phyloP scores from a whole-genome alignment of 1,140 invertebrate genomes.

The Bombus sibiricus region DNA sequence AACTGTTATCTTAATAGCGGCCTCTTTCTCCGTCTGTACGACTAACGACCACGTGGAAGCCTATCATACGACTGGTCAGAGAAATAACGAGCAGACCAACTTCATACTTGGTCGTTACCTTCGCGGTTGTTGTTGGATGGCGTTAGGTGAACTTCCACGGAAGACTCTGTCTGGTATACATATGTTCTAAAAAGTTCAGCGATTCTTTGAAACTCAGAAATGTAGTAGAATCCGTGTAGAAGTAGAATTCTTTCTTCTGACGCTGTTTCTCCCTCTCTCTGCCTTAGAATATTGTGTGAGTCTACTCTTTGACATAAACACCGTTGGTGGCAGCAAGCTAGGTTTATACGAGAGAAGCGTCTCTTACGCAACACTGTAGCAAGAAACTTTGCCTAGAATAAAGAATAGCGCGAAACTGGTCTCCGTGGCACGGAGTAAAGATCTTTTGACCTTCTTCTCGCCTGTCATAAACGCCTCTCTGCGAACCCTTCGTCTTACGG shows the following conservation, averaged over 20 bases:
- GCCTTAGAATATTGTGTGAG: background rate
- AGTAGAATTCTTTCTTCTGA: background rate
- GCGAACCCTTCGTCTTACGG: constrained; percentile 48
- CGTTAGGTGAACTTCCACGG: background rate
- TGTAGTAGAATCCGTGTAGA: background rate
- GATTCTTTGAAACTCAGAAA: too few relatives aligned
- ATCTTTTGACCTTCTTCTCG: constrained; percentile 58
- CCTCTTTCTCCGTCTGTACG: background rate
- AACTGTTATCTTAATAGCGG: constrained; percentile 62
- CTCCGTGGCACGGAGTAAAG: constrained; percentile 66
- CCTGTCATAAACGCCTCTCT: constrained; percentile 73
- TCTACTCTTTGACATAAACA: background rate
- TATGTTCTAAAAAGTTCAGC: background rate
- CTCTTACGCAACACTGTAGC: constrained; percentile 9
- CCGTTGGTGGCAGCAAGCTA: background rate
- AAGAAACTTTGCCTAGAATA: constrained; percentile 35
- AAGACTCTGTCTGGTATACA: background rate
- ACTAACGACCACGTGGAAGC: background rate
- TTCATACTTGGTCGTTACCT: background rate
- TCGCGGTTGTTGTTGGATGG: background rate
- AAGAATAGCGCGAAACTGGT: constrained; percentile 31
- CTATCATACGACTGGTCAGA: background rate
- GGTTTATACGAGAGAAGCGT: constrained; percentile 43
- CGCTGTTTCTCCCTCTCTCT: background rate
- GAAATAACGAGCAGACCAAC: background rate